A percentile compares a stretch with the other conserved stretches of the same genome.
phyloP scores from a whole-genome alignment of 2,113 vertebrate species.

The Crotalus tigris region DNA sequence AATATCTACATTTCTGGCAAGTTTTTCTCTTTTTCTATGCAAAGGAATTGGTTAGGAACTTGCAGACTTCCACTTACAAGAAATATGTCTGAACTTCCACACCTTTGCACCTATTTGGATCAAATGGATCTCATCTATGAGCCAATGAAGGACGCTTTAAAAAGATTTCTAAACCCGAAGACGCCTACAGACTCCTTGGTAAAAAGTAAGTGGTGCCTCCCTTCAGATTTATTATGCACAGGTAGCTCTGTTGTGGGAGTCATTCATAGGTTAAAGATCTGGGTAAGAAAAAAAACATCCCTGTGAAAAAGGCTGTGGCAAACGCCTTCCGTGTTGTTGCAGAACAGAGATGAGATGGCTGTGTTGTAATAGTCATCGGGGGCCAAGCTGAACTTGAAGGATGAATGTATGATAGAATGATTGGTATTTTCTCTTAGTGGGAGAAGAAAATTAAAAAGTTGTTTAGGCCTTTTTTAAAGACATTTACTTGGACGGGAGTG shows the following conservation, averaged over 20 bases:
- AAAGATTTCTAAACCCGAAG: slow-evolving; percentile 58
- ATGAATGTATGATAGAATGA: neutral
- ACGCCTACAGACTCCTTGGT: slow-evolving; percentile 19
- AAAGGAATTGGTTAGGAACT: slow-evolving; percentile 71
- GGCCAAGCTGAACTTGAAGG: neutral
- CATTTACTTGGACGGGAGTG: neutral
- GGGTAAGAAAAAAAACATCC: neutral
- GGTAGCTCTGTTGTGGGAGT: neutral
- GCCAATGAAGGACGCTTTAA: slow-evolving; percentile 67
- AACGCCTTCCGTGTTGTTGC: neutral
- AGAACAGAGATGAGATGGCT: neutral
- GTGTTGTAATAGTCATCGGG: neutral
- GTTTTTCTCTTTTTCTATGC: slow-evolving; percentile 15
- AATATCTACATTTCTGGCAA: neutral
- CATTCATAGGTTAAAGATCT: neutral
- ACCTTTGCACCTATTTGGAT: slow-evolving; percentile 68
- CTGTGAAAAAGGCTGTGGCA: neutral
- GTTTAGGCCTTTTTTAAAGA: neutral
- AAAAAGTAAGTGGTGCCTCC: slow-evolving; percentile 37
- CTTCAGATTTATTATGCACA: neutral
- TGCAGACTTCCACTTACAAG: slow-evolving; percentile 60
- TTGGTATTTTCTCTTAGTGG: neutral
- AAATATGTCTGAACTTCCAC: slow-evolving; percentile 60
- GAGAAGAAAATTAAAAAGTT: neutral
- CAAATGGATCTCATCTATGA: slow-evolving; percentile 60